These are phyloP conservation scores for Eleutherodactylus coqui DNA, from an alignment of 2,797 vertebrate species.

Conservation along the genomic window DNA sequence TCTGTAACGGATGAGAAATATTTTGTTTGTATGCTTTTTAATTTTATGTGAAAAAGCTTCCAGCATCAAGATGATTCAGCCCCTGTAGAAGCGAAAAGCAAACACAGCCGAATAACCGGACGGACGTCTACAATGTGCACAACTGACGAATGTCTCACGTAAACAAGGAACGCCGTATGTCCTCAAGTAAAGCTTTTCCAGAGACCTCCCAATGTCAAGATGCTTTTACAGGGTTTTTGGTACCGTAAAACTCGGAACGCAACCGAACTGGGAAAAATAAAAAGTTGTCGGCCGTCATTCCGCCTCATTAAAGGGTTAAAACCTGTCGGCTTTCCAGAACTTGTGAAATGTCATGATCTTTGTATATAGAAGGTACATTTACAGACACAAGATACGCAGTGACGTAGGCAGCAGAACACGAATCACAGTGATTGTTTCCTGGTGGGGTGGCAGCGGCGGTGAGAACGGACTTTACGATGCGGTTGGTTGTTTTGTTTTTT, in stretches of 20 bases:
- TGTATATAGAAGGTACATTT: neutral
- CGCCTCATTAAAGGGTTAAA: neutral
- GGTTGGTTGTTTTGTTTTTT: no score
- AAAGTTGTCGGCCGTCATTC: neutral
- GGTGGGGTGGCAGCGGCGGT: constrained; percentile 39
- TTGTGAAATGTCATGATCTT: neutral
- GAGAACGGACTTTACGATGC: constrained; percentile 53
- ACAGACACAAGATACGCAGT: neutral
- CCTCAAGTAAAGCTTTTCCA: neutral
- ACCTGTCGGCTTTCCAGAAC: neutral
- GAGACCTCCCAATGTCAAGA: neutral
- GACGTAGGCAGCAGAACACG: neutral
- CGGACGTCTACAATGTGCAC: neutral
- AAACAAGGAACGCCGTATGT: constrained; percentile 11
- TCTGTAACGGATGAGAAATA: neutral
- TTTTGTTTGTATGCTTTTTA: neutral
- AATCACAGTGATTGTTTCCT: constrained; percentile 33
- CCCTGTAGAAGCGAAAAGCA: neutral
- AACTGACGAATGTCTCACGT: neutral
- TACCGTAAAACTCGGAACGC: neutral
- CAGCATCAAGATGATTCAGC: neutral
- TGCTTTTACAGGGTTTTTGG: neutral
- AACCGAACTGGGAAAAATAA: neutral
- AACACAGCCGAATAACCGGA: neutral
- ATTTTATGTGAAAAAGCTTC: neutral